Evolutionary conservation across 2,797 vertebrate species (phyloP).

Genomic region (Odontamblyopus rebecca): DNA sequence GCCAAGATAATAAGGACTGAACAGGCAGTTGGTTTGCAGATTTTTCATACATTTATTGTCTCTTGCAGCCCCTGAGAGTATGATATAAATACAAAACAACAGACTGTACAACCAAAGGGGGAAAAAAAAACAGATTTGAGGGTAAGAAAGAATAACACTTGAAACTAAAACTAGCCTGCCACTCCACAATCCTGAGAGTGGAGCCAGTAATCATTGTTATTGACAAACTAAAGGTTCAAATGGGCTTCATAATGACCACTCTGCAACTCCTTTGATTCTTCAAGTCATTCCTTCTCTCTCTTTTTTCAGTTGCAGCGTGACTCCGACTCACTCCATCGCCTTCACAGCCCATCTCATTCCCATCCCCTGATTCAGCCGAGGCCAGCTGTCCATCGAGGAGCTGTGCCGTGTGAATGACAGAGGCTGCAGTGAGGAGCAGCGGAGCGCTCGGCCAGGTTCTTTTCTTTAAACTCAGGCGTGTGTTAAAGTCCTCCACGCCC

Average conservation of each 20-base stretch:
- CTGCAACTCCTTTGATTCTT: constrained; percentile 50
- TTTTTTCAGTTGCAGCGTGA: constrained; percentile 48
- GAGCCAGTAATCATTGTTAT: constrained; percentile 61
- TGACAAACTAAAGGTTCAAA: constrained; percentile 63
- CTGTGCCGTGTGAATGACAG: constrained; percentile 74
- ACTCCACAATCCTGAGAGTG: constrained; percentile 38
- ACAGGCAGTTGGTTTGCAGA: too few species aligned
- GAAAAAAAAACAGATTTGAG: background rate
- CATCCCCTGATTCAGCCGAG: constrained; percentile 49
- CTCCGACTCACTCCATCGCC: constrained; percentile 49
- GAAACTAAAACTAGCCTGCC: constrained; percentile 34
- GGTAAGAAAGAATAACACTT: background rate
- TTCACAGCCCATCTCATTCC: constrained; percentile 64
- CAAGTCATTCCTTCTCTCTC: constrained; percentile 40
- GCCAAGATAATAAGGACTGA: too few species aligned
- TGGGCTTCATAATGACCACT: constrained; percentile 42
- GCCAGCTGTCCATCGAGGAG: constrained; percentile 72
- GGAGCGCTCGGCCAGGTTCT: constrained; percentile 68
- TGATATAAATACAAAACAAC: too few species aligned
- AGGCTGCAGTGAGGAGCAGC: constrained; percentile 60
- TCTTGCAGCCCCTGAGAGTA: too few species aligned
- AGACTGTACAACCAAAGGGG: background rate
- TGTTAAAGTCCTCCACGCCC: constrained; percentile 74
- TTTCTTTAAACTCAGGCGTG: constrained; percentile 69
- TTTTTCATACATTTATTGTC: too few species aligned